Conservation (phyloP, 1,140 invertebrate genomes). For the Oncopeltus fasciatus region DNA sequence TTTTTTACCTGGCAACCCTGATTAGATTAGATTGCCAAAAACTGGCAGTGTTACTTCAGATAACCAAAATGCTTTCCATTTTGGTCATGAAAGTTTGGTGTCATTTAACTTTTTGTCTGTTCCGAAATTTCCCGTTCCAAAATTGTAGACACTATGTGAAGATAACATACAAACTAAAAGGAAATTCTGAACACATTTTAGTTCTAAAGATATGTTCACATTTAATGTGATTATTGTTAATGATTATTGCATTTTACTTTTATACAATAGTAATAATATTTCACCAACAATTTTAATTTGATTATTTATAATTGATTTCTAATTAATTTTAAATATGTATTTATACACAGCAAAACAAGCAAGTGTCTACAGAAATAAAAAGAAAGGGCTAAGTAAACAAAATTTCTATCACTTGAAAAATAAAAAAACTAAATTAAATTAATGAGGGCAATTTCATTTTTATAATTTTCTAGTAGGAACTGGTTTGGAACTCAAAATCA, state of each 20-base stretch:
- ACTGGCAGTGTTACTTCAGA: neutral
- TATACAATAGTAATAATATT: no score
- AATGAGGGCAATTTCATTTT: neutral
- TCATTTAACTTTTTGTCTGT: neutral
- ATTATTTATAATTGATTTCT: neutral
- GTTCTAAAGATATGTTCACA: neutral
- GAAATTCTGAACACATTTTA: no score
- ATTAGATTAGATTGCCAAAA: neutral
- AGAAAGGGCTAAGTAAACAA: neutral
- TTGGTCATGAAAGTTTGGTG: neutral
- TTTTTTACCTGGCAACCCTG: slow-evolving; percentile 3
- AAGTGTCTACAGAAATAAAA: neutral
- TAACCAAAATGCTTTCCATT: neutral
- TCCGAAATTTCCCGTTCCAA: no score
- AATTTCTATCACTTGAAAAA: neutral
- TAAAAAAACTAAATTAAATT: neutral
- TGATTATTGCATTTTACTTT: neutral
- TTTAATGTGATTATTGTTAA: neutral
- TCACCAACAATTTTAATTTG: no score
- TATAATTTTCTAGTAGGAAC: neutral
- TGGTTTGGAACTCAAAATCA: neutral
- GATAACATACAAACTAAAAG: no score
- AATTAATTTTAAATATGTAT: no score
- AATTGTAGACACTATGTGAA: no score
- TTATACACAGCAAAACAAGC: neutral